phyloP scores from a whole-genome alignment of 2,797 vertebrate genomes.

The Girardinus metallicus region DNA sequence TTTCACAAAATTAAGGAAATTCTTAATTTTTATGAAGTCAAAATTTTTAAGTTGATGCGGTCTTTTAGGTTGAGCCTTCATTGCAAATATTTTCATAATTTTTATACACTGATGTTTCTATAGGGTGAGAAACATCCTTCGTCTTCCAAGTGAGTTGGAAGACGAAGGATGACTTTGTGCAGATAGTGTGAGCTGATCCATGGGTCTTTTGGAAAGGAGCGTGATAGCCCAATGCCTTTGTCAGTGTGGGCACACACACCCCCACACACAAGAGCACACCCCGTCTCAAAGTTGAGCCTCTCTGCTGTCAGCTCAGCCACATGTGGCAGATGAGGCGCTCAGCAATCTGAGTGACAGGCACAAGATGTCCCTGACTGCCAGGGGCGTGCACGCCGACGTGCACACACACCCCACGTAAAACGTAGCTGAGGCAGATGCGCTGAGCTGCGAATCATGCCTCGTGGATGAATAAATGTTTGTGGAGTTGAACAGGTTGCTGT shows the following conservation, averaged over 20 bases:
- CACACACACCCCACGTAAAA: conserved; percentile 52
- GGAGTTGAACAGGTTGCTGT: conserved; percentile 94
- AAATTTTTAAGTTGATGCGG: not conserved
- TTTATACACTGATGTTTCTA: not conserved
- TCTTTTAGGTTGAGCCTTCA: not conserved
- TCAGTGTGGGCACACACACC: conserved; percentile 10
- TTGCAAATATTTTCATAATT: not conserved
- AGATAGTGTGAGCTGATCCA: conserved; percentile 42
- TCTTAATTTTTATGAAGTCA: not conserved
- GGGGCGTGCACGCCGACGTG: conserved; percentile 77
- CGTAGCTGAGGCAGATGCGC: conserved; percentile 65
- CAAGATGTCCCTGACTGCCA: conserved; percentile 89
- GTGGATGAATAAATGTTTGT: conserved; percentile 90
- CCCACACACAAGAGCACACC: conserved; percentile 4
- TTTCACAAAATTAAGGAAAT: too few relatives aligned
- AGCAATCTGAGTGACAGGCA: conserved; percentile 91
- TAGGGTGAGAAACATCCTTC: too few relatives aligned
- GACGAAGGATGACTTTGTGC: conserved; percentile 3
- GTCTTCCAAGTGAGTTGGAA: conserved; percentile 5
- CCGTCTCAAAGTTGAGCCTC: conserved; percentile 57
- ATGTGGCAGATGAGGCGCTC: conserved; percentile 71
- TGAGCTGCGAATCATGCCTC: conserved; percentile 87
- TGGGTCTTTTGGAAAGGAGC: conserved; percentile 24
- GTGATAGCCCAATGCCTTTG: conserved; percentile 32
- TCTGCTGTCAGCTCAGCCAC: conserved; percentile 72